Evolutionary conservation across 1,140 invertebrate species (phyloP), one percentile per base, ranked within the genome.

Genomic region (Drosophila subpulchrella): DNA sequence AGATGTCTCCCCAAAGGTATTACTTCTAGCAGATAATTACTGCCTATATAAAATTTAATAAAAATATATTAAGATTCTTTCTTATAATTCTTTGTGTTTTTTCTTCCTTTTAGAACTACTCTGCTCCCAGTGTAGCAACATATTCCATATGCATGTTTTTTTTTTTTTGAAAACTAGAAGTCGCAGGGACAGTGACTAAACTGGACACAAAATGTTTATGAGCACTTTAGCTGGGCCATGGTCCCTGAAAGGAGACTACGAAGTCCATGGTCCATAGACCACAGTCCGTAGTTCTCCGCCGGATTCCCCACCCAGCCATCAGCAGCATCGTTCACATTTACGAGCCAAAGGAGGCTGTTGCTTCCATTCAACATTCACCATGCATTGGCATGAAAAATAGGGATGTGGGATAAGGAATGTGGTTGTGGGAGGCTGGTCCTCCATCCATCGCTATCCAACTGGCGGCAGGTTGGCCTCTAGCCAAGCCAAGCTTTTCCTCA

Each of bases 301-400:
- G 71, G 46, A 77, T 58, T 85, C 82, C 83, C 83, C 62, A 51
- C 51, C 39, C 75, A 70, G 65, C 66, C 83, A 85, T 83, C 75
- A 76, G 70, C 59, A 88, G 71, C 82, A 86, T 88, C 82, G 83
- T 88, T 88, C 79, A 88, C 83, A 85, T 85, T 85, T 85, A 85
- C 74, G 81, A 81, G 36, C 59, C 57, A 54, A 61, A 59, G 38
- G 62, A 56, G 66, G 78, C 74, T 85, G 81, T 84, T 84, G 81
- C 82, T 71, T 71, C 50, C 65, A 71, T 46, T 41, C 54, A 30
- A 34, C 32, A 46, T 53, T 36, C 50, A 36, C 6, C 24, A 57
- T 12, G 13, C 39, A 10, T 17, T 30, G 47, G 24, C 47, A 48
- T n/a, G 47, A 30, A 48, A 48, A 30, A n/a, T 48, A 10, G 24